Evolutionary conservation across 2,797 vertebrate genomes (phyloP), one percentile per base, ranked within the genome.

Genomic region (Hippopotamyrus pictus): DNA sequence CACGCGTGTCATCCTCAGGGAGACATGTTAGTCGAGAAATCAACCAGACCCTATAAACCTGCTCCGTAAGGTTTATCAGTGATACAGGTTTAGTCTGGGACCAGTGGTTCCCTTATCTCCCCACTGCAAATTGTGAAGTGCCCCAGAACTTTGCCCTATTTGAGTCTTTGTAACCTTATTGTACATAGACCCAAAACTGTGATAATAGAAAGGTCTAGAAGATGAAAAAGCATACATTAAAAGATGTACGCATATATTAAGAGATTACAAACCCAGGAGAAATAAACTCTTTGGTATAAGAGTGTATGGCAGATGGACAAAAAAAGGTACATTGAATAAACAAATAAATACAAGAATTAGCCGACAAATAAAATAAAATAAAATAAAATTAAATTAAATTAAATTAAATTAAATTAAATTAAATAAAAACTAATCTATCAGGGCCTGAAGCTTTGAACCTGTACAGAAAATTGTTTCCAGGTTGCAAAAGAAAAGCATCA

Each of bases 21-120:
- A 41, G 85, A 87, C 37, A 33, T 37, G 85, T 87, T 33, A 33
- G 51, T 57, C 33, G 33, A 87, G 85, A 87, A 87, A 87, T 87
- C 85, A 57, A 57, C 29, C 53, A 41, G 17, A 87, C 85, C 29
- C 14, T 11, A 87, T 87, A 87, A 87, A 87, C 51, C 50, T 59
- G 53, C 17, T 87, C 53, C 8, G 0, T 86, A 57, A 87, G 51
- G 85, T 87, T 51, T 87, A 87, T 37, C 22, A 57, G 12, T 37
- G 51, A 59, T 54, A 57, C 50, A 54, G 50, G 85, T 87, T 87
- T 57, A 57, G 53, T 54, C 51, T 87, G 85, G 51, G 51, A 87
- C n/a, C 29, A 87, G 29, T 87, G 51, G 50, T 29, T 59, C 17
- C 53, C 85, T 87, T 57, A 57, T 57, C 50, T 41, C 85, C 29